Conservation (phyloP, 2,888 invertebrate genomes). For the Ferrisia virgata region DNA sequence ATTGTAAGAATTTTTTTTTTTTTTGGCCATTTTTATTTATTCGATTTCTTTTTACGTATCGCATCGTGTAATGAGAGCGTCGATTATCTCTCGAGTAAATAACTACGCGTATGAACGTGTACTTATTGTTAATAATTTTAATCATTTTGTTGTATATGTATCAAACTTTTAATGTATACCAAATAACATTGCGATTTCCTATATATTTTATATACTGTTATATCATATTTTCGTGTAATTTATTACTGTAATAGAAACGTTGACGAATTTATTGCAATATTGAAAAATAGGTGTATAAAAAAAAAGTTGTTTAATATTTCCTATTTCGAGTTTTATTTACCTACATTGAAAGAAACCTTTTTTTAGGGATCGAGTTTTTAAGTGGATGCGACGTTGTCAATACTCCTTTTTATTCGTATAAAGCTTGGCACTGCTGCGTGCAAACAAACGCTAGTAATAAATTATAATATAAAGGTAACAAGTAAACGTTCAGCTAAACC, state of each 20-base stretch:
- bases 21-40: conserved; percentile 20
- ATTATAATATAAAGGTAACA: background rate
- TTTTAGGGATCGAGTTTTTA: background rate
- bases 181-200: conserved; percentile 30
- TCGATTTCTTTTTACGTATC: background rate
- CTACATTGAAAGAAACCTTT: background rate
- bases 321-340: background rate
- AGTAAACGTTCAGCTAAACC: background rate
- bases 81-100: background rate
- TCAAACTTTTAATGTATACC: conserved; percentile 29
- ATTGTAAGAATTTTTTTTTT: background rate
- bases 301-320: background rate
- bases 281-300: background rate
- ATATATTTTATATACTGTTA: conserved; percentile 4
- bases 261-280: background rate
- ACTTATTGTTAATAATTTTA: conserved; percentile 13
- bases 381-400: background rate
- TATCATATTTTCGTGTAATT: conserved; percentile 33
- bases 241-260: conserved; percentile 1
- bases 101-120: background rate
- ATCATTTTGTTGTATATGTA: conserved; percentile 19
- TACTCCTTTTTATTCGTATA: background rate
- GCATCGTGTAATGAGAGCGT: background rate
- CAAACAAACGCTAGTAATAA: background rate
- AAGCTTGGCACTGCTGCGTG: background rate